Evolutionary conservation across 2,113 vertebrate species (phyloP), one percentile per base, ranked within the genome.

Genomic region (Rhineura floridana): DNA sequence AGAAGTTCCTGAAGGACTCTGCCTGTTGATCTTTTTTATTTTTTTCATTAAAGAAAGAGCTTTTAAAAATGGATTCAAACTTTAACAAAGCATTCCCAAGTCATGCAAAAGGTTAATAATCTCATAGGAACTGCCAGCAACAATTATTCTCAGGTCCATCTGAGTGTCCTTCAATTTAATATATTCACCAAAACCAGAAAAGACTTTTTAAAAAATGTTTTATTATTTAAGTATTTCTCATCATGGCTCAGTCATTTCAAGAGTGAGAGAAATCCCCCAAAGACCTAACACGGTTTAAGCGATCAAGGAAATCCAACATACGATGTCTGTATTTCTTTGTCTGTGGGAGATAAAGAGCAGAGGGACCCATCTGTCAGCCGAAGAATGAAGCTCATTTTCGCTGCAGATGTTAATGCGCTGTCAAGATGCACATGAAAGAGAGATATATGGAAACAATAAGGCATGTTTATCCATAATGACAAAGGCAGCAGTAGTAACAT

Each of bases 71-170:
- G 2, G 88, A 84, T 93, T 96, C 91, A 95, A 92, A 91, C 93
- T 95, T 95, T 91, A 92, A 95, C 93, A 93, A 94, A 88, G 83
- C 81, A 95, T 75, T 65, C 83, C 62, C 25, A 87, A 91, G 84
- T 84, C 90, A 91, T 50, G 84, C 67, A 91, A 93, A 85, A 96
- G 91, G 91, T 93, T 94, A 93, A 93, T 95, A 93, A 94, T 95
- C 85, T 91, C 73, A 21, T 78, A 84, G 88, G 81, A 81, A 83
- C 77, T 2, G 0, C 79, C 89, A 90, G 79, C 65, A 92, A 76
- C 79, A 88, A 93, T 88, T n/a, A 5, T 88, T 63, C 0, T 85
- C 83, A 92, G 73, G 85, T 90, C 87, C 48, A 84, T 83, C 86
- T 81, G 78, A 94, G 67, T n/a, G 77, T 90, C 89, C 94, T 93